Evolutionary conservation across 35 echinoderm and acorn worm species (phyloP).

Genomic region (Heliocidaris erythrogramma): DNA sequence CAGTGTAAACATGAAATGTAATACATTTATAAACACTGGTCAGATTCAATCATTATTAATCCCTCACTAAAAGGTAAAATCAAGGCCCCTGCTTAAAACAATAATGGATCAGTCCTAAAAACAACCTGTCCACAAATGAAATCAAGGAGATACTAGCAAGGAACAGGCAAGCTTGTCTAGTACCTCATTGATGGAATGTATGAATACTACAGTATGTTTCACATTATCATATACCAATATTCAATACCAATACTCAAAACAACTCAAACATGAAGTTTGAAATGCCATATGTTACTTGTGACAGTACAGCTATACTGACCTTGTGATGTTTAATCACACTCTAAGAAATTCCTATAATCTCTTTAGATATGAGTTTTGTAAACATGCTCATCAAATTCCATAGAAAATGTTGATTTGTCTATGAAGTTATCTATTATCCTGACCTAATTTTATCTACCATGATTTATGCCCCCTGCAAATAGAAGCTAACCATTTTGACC

Average conservation of each 20-base stretch:
- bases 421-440: not conserved
- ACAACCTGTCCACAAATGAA: not conserved
- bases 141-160: too few relatives aligned
- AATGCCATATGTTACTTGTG: too few relatives aligned
- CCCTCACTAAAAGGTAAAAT: not conserved
- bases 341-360: not conserved
- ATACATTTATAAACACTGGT: too few relatives aligned
- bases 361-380: not conserved
- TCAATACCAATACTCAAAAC: too few relatives aligned
- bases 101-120: not conserved
- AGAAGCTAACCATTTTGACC: not conserved
- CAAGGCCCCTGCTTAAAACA: not conserved
- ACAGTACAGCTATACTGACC: too few relatives aligned
- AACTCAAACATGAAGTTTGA: too few relatives aligned
- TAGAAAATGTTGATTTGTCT: not conserved
- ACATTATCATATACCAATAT: too few relatives aligned
- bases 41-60: too few relatives aligned
- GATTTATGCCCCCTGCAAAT: constrained; percentile 2
- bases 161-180: too few relatives aligned
- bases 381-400: not conserved
- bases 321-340: not conserved
- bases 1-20: too few relatives aligned
- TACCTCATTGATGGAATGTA: too few relatives aligned
- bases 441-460: not conserved
- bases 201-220: too few relatives aligned